A percentile compares a stretch with the other conserved stretches of the same genome.
These are phyloP conservation scores for Silurus aristotelis DNA, from an alignment of 2,797 vertebrate genomes.

Conservation along the genomic window DNA sequence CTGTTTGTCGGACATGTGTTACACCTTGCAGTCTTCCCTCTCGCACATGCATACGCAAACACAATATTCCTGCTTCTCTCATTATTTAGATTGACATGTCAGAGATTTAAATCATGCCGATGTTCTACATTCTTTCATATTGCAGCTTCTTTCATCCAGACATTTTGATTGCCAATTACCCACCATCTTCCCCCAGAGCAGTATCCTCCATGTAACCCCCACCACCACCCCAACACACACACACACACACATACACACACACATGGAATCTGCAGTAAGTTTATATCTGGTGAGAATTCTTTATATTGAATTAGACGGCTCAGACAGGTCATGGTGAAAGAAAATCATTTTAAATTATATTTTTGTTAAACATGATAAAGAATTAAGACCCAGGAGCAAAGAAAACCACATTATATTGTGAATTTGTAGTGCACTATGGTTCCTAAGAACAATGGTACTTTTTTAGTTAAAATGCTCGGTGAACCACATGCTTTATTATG, in stretches of 20 bases:
- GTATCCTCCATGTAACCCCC: slow-evolving; percentile 32
- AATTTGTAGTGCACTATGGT: not conserved
- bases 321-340: slow-evolving; percentile 28
- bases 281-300: not conserved
- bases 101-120: slow-evolving; percentile 31
- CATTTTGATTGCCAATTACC: slow-evolving; percentile 53
- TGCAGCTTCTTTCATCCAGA: slow-evolving; percentile 38
- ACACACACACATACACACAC: not conserved
- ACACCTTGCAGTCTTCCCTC: not conserved
- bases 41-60: not conserved
- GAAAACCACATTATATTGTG: slow-evolving; percentile 22
- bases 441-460: not conserved
- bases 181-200: slow-evolving; percentile 46
- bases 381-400: slow-evolving; percentile 26
- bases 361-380: slow-evolving; percentile 35
- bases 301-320: slow-evolving; percentile 30
- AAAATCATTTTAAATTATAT: slow-evolving; percentile 25
- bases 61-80: not conserved
- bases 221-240: no score
- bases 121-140: slow-evolving; percentile 31
- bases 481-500: no score
- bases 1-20: slow-evolving; percentile 41
- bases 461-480: no score
- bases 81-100: slow-evolving; percentile 5
- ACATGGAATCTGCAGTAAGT: not conserved